Base-by-base conservation (phyloP, 2,797 vertebrate species). In the Apodemus agrarius region DNA sequence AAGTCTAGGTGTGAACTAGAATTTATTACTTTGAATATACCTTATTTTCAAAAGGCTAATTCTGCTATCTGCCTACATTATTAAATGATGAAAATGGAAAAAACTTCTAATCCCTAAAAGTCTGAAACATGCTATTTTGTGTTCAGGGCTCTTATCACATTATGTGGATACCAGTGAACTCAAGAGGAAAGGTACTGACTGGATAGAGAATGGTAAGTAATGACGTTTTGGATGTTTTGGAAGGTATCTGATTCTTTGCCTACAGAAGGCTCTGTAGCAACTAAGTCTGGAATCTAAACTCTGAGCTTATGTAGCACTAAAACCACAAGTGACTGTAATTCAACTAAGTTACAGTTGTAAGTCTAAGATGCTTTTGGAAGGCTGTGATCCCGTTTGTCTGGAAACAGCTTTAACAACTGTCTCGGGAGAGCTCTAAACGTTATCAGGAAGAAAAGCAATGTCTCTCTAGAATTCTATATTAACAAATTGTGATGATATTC, bases 171-270 rank as follows among this genome's bases (percentile, higher is more conserved):
- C 59, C 75, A 93, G 0, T 43, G 94, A 97, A 34, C 83, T 97
- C 72, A 57, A 13, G 79, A 97, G 1, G 13, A 96, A 95, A 80
- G 95, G 80, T 29, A 96, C 84, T 65, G 85, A 95, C 2, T 96
- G 97, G 96, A 96, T 98, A 94, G 65, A 97, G 74, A 65, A 95
- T 3, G 94, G 97, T 98, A 92, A 96, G 97, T 94, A 54, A 74
- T 34, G 6, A 37, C 11, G 82, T 26, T 49, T 57, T 49, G 52
- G 43, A 40, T 79, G 37, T 46, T 88, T 94, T 69, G 52, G 92
- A 90, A 80, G 63, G 14, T 65, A 63, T 57, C 63, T 67, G 72
- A 93, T 24, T 40, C 29, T 78, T 46, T 74, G 52, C 24, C 82
- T 89, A 6, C 4, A 1, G 63, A 37, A 96, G 31, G 14, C 54